phyloP scores from a whole-genome alignment of 2,113 vertebrate species.

The Raja brachyura region DNA sequence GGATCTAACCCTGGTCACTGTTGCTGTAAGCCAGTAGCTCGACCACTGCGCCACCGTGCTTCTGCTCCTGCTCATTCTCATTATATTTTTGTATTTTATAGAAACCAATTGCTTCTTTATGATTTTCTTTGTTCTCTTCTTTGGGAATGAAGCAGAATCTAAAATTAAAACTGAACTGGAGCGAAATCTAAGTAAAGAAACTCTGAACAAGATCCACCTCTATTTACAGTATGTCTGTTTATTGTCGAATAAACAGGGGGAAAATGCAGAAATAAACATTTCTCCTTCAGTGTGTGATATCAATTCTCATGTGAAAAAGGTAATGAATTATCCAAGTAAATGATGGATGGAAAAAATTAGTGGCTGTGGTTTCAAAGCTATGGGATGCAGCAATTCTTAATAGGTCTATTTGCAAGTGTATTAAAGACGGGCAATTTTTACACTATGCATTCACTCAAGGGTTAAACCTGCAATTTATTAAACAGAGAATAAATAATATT shows the following conservation, averaged over 20 bases:
- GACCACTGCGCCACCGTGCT: too few relatives aligned
- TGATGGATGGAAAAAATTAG: conserved; percentile 30
- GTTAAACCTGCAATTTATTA: conserved; percentile 20
- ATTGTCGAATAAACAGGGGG: not conserved
- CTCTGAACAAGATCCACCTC: not conserved
- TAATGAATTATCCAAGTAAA: conserved; percentile 16
- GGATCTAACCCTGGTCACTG: too few relatives aligned
- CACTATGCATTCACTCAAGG: not conserved
- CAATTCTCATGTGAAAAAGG: conserved; percentile 20
- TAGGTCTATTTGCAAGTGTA: not conserved
- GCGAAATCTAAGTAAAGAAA: not conserved
- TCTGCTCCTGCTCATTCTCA: not conserved
- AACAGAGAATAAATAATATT: conserved; percentile 1
- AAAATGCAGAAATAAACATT: conserved; percentile 15
- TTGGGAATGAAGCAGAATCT: not conserved
- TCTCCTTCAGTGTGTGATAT: conserved; percentile 8
- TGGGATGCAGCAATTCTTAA: conserved; percentile 7
- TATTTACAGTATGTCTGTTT: not conserved
- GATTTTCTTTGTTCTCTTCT: not conserved
- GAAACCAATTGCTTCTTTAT: not conserved
- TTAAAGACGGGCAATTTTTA: not conserved
- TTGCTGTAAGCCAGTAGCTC: too few relatives aligned
- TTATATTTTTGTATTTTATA: not conserved
- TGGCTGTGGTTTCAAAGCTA: not conserved
- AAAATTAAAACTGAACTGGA: not conserved